Percentiles rank a stretch among this genome's conserved stretches.
Conservation (phyloP, 2,797 vertebrate species). For the Acanthornis magna region DNA sequence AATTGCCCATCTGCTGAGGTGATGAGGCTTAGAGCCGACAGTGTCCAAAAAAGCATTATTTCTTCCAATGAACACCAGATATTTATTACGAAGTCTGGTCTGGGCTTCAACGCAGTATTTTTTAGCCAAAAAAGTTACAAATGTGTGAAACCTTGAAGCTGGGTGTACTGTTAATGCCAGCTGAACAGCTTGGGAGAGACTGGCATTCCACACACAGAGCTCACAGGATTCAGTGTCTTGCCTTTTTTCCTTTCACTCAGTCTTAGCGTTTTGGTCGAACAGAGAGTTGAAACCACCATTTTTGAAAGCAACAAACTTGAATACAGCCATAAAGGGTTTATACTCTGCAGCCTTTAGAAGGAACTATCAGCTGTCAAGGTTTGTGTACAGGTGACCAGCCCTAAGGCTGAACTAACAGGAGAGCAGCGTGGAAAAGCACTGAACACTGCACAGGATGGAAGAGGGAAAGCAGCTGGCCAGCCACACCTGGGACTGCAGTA, state of each 20-base stretch:
- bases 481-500: neutral
- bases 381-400: neutral
- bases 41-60: neutral
- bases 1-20: neutral
- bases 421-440: neutral
- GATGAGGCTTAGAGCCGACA: neutral
- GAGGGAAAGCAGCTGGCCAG: neutral
- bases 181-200: neutral
- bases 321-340: neutral
- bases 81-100: neutral
- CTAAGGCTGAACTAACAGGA: neutral
- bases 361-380: neutral
- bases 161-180: neutral
- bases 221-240: neutral
- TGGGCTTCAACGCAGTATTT: neutral
- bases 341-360: neutral
- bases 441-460: neutral
- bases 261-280: neutral
- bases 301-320: neutral
- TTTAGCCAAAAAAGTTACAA: neutral
- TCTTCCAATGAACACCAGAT: neutral
- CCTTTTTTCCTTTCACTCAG: neutral
- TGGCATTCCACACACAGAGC: fast-evolving
- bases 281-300: neutral
- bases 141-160: neutral